Evolutionary conservation across 2,113 vertebrate genomes (phyloP).

Genomic region (Arizona elegans): DNA sequence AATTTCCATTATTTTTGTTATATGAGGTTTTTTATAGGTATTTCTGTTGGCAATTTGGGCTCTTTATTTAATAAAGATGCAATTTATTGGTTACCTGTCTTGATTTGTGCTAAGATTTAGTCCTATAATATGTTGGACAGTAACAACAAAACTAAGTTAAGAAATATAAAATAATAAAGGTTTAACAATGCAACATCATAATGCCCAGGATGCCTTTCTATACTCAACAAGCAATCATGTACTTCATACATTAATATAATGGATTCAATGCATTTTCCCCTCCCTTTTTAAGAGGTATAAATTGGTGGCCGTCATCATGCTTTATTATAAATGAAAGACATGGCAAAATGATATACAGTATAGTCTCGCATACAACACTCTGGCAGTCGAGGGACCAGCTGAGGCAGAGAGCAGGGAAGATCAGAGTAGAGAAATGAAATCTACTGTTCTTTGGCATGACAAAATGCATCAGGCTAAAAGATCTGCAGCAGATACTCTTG

Average conservation of each 20-base stretch:
- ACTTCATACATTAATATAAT: background rate
- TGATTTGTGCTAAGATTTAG: background rate
- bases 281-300: background rate
- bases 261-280: background rate
- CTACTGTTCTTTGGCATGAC: background rate
- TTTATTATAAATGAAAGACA: background rate
- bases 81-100: background rate
- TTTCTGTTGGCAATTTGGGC: background rate
- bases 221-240: background rate
- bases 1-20: background rate
- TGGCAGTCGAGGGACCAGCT: background rate
- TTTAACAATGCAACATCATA: background rate
- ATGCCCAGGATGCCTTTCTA: background rate
- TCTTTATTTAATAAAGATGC: background rate
- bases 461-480: slow-evolving; percentile 9
- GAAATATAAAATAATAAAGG: background rate
- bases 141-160: background rate
- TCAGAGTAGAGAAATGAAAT: background rate
- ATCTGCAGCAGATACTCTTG: slow-evolving; percentile 2
- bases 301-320: background rate
- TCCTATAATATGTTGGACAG: background rate
- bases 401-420: background rate
- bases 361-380: background rate
- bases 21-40: background rate
- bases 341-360: background rate